phyloP scores from a whole-genome alignment of 1,140 invertebrate species.

The Euwallacea fornicatus region DNA sequence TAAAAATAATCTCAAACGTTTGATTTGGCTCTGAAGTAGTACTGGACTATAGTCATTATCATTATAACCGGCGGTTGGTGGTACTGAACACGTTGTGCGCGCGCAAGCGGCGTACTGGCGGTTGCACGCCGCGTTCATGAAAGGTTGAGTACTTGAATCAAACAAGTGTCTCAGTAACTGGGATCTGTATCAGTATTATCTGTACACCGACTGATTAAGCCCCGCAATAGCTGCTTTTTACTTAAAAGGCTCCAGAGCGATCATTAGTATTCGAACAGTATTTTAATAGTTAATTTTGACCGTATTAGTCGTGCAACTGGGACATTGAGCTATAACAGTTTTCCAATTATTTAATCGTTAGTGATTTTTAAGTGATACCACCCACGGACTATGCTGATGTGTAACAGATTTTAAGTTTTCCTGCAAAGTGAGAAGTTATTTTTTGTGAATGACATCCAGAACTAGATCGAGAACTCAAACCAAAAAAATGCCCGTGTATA shows the following conservation, averaged over 20 bases:
- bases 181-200: conserved; percentile 38
- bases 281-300: conserved; percentile 31
- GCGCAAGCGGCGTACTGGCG: conserved; percentile 20
- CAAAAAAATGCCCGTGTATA: conserved; percentile 58
- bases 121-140: conserved; percentile 26
- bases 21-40: too few species aligned
- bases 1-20: too few species aligned
- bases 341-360: conserved; percentile 29
- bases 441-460: conserved; percentile 39
- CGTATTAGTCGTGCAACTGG: conserved; percentile 16
- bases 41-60: too few species aligned
- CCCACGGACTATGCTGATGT: conserved; percentile 29
- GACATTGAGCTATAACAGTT: conserved; percentile 17
- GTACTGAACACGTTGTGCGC: conserved; percentile 31
- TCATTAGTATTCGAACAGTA: conserved; percentile 28
- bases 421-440: conserved; percentile 19
- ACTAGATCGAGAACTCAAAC: conserved; percentile 34
- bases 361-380: conserved; percentile 35
- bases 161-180: conserved; percentile 37
- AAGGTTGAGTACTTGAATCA: conserved; percentile 33
- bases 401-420: conserved; percentile 12
- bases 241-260: conserved; percentile 22
- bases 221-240: conserved; percentile 22
- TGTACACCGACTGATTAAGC: conserved; percentile 33
- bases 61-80: not conserved